Percentiles rank a stretch among this genome's conserved stretches.
Conservation (phyloP, 2,797 vertebrate genomes). For the Cichlasoma orientale region DNA sequence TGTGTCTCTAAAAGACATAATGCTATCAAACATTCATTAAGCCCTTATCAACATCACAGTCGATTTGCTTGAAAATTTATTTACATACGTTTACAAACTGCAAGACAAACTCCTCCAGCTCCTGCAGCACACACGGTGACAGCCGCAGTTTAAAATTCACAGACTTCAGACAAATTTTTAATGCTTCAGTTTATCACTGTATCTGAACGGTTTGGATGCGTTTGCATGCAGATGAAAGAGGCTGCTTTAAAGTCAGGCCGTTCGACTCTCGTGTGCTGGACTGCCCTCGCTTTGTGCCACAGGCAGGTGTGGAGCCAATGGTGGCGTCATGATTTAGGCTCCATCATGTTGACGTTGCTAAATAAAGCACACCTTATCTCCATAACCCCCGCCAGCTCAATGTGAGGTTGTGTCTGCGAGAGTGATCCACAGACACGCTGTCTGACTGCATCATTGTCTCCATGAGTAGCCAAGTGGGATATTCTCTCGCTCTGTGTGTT, state of each 20-base stretch:
- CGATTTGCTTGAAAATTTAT: conserved; percentile 23
- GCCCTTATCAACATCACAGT: conserved; percentile 37
- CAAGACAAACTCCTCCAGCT: conserved; percentile 6
- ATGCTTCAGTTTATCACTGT: not conserved
- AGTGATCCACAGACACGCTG: conserved; percentile 54
- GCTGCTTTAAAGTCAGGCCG: not conserved
- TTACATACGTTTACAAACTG: not conserved
- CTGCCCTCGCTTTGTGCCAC: not conserved
- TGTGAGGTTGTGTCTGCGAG: conserved; percentile 49
- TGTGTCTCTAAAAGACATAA: conserved; percentile 26
- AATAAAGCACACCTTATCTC: conserved; percentile 69
- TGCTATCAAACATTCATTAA: conserved; percentile 46
- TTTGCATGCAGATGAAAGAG: not conserved
- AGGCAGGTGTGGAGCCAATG: conserved; percentile 7
- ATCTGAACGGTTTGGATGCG: not conserved
- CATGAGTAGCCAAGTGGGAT: conserved; percentile 46
- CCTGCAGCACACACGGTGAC: not conserved
- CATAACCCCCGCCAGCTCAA: conserved; percentile 63
- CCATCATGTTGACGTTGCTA: conserved; percentile 44
- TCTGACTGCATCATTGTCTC: conserved; percentile 66
- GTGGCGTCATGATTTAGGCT: conserved; percentile 47
- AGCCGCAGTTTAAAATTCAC: not conserved
- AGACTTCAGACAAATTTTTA: not conserved
- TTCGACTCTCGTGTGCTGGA: not conserved
- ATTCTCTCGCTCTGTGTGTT: conserved; percentile 13